Base-by-base conservation (phyloP, 2,888 invertebrate genomes). In the Cactoblastis cactorum region DNA sequence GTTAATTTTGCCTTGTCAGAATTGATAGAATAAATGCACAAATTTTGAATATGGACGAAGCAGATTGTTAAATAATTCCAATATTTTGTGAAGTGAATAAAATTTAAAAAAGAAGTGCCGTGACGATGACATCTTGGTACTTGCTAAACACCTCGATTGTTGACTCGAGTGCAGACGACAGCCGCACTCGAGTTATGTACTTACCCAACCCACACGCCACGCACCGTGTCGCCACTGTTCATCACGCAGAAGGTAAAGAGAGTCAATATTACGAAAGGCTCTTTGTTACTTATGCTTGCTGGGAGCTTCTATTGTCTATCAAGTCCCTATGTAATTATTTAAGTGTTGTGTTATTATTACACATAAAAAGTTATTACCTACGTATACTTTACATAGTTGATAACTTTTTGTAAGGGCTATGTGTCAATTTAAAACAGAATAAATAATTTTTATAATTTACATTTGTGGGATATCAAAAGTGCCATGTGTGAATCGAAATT, bases 201-300 rank as follows among this genome's bases (percentile, higher is more conserved):
- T 46, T 46, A 35, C 35, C 34, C 46, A 22, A 18, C 22, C 46
- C 35, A 46, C 46, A 46, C 46, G 19, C n/a, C 15, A 12, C 14
- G n/a, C 15, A 22, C 46, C 34, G 14, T 46, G 19, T 46, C 34
- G 34, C 22, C 45, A 18, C 33, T 17, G 15, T 17, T 46, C 34
- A 33, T 34, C 45, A 19, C 19, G 12, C 6, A 8, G 45, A 34
- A 34, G 34, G 18, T 46, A 34, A 46, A 46, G 18, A 14, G 34
- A 19, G 46, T 46, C 12, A 35, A 46, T 22, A 46, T 35, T 35
- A 46, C 34, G 34, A 46, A 34, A 46, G 34, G 15, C 14, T 11
- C 37, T 12, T 35, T 45, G 38, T 19, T 3, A 15, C 3, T 3
- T 38, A 37, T 37, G 2, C 17, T 5, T 22, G 37, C 35, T 17